Evolutionary conservation across 2,113 vertebrate genomes (phyloP), one percentile per base, ranked within the genome.

Genomic region (Ciconia maguari): DNA sequence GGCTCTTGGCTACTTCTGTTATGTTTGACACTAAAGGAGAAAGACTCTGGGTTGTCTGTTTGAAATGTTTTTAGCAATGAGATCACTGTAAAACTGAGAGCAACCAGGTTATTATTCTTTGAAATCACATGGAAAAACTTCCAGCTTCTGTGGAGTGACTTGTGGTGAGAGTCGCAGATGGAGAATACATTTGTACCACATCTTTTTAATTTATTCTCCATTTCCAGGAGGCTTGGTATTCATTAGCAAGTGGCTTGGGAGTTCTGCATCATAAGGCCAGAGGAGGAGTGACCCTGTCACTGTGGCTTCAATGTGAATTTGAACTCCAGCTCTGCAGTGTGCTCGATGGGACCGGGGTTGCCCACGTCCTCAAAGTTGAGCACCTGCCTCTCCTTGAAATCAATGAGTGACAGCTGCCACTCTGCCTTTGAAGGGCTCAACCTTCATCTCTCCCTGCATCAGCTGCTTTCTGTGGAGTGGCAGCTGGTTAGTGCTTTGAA

Each of bases 61-160:
- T 89, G 65, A 96, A 95, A 79, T 91, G 83, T 60, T 90, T 95
- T 76, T 82, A 94, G 81, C 30, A 42, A 57, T 94, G 84, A 95
- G 61, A 61, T 94, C 81, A 82, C 48, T 64, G 57, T 87, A 57
- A 83, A 93, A 34, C 91, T 87, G 48, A 72, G 69, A 84, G 86
- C 25, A 75, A 82, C 60, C n/a, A 76, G 61, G 69, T 94, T 92
- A 17, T 85, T 93, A 89, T 52, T 96, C 72, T 80, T 87, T 94
- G 48, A 95, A 95, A 82, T 82, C 44, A 44, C 36, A 79, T 68
- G 62, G 84, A 79, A 94, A 96, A 72, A 61, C 44, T 89, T 87
- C n/a, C 44, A 91, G 62, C 78, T 79, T 94, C 89, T 93, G 65
- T 94, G 81, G 61, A 91, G 41, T 9, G 52, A 55, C 64, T 75